These are phyloP conservation scores for Sitobion miscanthi DNA, from an alignment of 1,140 invertebrate genomes.

Conservation along the genomic window DNA sequence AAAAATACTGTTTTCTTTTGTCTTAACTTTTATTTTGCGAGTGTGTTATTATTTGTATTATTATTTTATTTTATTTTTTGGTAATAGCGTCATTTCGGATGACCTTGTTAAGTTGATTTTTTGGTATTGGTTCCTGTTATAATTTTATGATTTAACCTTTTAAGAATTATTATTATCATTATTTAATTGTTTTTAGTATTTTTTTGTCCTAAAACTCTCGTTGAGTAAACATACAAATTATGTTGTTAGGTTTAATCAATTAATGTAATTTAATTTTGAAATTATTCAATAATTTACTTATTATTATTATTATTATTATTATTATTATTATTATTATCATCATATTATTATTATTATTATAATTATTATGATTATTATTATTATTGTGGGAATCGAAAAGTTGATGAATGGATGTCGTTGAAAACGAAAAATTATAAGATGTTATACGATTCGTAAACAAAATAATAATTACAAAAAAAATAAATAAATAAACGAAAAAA, in stretches of 20 bases:
- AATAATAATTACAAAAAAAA: conserved; percentile 48
- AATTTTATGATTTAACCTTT: conserved; percentile 55
- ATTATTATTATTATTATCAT: conserved; percentile 47
- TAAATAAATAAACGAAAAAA: not conserved
- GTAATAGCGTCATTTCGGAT: conserved; percentile 21
- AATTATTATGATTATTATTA: conserved; percentile 52
- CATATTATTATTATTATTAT: conserved; percentile 54
- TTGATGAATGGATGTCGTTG: conserved; percentile 39
- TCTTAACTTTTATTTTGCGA: not conserved
- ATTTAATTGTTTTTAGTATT: conserved; percentile 45
- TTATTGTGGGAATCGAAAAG: conserved; percentile 45
- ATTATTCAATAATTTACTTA: conserved; percentile 43
- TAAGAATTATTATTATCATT: conserved; percentile 37
- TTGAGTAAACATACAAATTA: conserved; percentile 33
- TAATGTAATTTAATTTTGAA: conserved; percentile 47
- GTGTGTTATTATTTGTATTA: conserved; percentile 53
- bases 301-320: conserved; percentile 48
- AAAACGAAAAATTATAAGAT: conserved; percentile 53
- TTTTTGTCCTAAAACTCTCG: conserved; percentile 7
- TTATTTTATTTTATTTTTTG: conserved; percentile 46
- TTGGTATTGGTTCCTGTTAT: conserved; percentile 57
- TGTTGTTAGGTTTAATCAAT: conserved; percentile 39
- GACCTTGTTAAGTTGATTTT: conserved; percentile 56
- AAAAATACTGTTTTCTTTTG: conserved; percentile 33
- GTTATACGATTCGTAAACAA: conserved; percentile 53